Percentiles rank a stretch among this genome's conserved stretches.
Evolutionary conservation across 2,797 vertebrate species (phyloP).

Genomic region (Periophthalmus magnuspinnatus): DNA sequence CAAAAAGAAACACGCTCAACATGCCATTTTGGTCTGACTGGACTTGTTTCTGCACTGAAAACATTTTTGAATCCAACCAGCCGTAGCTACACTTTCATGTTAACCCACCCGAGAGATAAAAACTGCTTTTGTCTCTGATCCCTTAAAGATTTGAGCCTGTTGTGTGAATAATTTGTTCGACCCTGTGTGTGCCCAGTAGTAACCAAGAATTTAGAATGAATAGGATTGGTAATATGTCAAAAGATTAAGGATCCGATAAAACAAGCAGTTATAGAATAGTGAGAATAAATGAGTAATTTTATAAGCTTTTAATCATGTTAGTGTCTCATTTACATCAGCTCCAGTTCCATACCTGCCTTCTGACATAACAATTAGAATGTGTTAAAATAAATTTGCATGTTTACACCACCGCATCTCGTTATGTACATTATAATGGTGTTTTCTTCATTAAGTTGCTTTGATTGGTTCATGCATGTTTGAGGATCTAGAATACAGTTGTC

Average conservation of each 20-base stretch:
- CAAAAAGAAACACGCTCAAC: slow-evolving; percentile 3
- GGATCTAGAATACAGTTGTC: too few species aligned
- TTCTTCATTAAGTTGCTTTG: too few species aligned
- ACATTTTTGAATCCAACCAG: neutral
- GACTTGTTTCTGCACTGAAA: neutral
- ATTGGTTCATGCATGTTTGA: too few species aligned
- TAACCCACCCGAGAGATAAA: neutral
- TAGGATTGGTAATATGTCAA: neutral
- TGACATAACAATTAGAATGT: too few species aligned
- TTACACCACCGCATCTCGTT: too few species aligned
- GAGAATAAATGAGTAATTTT: neutral
- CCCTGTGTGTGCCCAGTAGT: neutral
- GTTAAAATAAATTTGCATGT: too few species aligned
- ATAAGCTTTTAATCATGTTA: too few species aligned
- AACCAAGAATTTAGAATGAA: neutral
- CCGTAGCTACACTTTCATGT: neutral
- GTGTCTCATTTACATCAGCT: too few species aligned
- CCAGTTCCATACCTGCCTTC: too few species aligned
- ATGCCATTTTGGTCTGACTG: neutral
- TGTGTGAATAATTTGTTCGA: neutral
- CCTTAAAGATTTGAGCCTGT: neutral
- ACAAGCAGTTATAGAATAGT: neutral
- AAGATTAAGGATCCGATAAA: neutral
- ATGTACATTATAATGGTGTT: too few species aligned
- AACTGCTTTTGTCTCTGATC: neutral